These are phyloP conservation scores for Anagyrus pseudococci DNA, from an alignment of 2,888 invertebrate species.

Conservation along the genomic window DNA sequence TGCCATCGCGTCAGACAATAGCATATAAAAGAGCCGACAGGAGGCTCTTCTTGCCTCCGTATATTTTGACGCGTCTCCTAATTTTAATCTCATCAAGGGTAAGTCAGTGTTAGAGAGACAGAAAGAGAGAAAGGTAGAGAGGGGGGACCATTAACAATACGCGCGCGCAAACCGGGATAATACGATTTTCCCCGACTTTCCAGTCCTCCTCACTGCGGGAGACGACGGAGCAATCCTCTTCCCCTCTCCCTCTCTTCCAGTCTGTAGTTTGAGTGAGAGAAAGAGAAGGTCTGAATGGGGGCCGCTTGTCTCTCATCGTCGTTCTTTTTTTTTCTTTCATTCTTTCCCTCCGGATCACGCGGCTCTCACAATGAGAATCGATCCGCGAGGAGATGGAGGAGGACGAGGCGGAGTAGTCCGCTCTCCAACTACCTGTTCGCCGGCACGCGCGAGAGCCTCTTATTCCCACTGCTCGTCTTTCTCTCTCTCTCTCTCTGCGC, in stretches of 20 bases:
- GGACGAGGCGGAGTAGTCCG: too few relatives aligned
- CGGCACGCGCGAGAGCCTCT: slow-evolving; percentile 40
- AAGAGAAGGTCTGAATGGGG: slow-evolving; percentile 16
- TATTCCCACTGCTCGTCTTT: too few relatives aligned
- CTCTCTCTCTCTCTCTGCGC: too few relatives aligned
- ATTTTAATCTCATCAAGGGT: slow-evolving; percentile 23
- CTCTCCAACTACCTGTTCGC: slow-evolving; percentile 43
- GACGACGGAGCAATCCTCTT: slow-evolving; percentile 1
- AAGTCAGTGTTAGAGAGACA: too few relatives aligned
- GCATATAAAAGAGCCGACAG: slow-evolving; percentile 19
- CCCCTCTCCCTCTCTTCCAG: slow-evolving; percentile 7
- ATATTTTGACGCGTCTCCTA: slow-evolving; percentile 29
- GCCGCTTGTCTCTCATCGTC: neutral
- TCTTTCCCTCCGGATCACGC: slow-evolving; percentile 42
- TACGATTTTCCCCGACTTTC: slow-evolving; percentile 35
- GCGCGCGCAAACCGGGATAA: slow-evolving; percentile 27
- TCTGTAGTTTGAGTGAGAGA: neutral
- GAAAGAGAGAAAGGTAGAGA: too few relatives aligned
- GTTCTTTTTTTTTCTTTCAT: slow-evolving; percentile 9
- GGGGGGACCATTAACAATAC: neutral
- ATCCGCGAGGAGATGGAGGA: slow-evolving; percentile 41
- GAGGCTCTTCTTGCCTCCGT: neutral
- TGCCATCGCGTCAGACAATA: slow-evolving; percentile 10
- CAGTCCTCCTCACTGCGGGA: slow-evolving; percentile 26
- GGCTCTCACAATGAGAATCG: slow-evolving; percentile 41